These are phyloP conservation scores for Thymelicus lineola DNA, from an alignment of 2,888 invertebrate species.

Conservation along the genomic window DNA sequence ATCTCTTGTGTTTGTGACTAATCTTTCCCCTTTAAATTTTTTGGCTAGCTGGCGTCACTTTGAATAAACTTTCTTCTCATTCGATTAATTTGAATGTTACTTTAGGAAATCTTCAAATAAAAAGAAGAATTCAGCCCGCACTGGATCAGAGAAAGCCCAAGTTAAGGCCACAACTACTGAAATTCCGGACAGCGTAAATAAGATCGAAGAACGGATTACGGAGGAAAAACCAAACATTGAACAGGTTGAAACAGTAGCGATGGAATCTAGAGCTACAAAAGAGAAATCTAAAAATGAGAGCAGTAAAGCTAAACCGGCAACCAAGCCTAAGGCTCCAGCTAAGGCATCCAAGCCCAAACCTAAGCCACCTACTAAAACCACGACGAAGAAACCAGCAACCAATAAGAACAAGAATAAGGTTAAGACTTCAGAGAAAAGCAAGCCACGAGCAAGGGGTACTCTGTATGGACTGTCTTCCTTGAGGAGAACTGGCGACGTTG, in stretches of 20 bases:
- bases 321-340: conserved; percentile 58
- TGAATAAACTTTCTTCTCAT: conserved; percentile 20
- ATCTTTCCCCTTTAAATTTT: neutral
- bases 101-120: conserved; percentile 69
- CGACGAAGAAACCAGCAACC: conserved; percentile 64
- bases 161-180: conserved; percentile 49
- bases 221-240: conserved; percentile 53
- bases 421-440: conserved; percentile 76
- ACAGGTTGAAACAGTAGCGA: conserved; percentile 43
- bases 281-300: conserved; percentile 62
- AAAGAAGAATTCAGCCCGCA: conserved; percentile 73
- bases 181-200: conserved; percentile 52
- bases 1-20: neutral
- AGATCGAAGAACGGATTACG: conserved; percentile 54
- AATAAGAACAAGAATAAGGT: conserved; percentile 73
- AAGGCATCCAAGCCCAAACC: conserved; percentile 64
- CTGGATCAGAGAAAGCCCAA: conserved; percentile 56
- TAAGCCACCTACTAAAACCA: conserved; percentile 68
- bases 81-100: conserved; percentile 35
- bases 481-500: conserved; percentile 92
- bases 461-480: conserved; percentile 92
- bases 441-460: conserved; percentile 90
- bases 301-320: conserved; percentile 70
- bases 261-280: conserved; percentile 68
- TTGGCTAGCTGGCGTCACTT: neutral